These are phyloP conservation scores for Helobdella robusta DNA, from an alignment of 2,888 invertebrate species.

Conservation along the genomic window DNA sequence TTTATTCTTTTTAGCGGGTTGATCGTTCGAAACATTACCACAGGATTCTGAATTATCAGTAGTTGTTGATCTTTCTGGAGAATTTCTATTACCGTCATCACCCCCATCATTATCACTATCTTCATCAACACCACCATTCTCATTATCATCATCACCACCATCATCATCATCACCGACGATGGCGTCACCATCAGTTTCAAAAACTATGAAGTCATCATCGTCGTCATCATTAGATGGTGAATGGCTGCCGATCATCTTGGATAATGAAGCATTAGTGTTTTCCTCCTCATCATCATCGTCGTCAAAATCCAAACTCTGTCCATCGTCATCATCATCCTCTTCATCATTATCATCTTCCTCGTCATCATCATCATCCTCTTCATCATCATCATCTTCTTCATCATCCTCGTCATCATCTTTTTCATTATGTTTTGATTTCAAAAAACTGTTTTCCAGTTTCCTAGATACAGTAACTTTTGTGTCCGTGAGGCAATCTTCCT, in stretches of 20 bases:
- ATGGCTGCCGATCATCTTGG: too few relatives aligned
- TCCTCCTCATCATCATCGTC: neutral
- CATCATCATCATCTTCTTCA: too few relatives aligned
- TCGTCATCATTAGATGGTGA: constrained; percentile 11
- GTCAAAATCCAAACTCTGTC: neutral
- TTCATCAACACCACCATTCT: neutral
- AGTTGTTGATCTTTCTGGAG: neutral
- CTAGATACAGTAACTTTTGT: too few relatives aligned
- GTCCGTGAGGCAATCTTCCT: too few relatives aligned
- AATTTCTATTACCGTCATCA: neutral
- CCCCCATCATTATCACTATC: neutral
- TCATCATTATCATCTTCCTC: neutral
- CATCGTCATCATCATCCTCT: neutral
- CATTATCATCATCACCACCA: neutral
- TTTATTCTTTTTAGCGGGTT: too few relatives aligned
- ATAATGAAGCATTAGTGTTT: neutral
- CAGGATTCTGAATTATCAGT: too few relatives aligned
- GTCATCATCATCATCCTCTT: neutral
- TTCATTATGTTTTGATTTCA: too few relatives aligned
- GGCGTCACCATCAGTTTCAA: neutral
- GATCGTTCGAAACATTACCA: too few relatives aligned
- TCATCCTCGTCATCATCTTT: too few relatives aligned
- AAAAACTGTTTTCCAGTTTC: too few relatives aligned
- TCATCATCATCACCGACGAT: constrained; percentile 10
- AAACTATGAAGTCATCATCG: neutral